Evolutionary conservation across 2,797 vertebrate genomes (phyloP), one percentile per base, ranked within the genome.

Genomic region (Todus mexicanus): DNA sequence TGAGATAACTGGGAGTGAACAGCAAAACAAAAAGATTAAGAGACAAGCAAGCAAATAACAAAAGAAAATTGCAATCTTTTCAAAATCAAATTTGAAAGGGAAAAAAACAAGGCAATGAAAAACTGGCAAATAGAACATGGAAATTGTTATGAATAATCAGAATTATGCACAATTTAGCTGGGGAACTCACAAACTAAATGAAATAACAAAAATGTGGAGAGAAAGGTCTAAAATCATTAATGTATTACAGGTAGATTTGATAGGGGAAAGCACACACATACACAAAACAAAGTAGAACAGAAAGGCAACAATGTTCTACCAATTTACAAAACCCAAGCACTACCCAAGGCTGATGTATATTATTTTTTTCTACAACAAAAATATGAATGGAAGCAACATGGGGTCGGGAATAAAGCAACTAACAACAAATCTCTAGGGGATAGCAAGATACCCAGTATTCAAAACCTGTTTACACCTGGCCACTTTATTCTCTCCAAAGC

Each of bases 21-120:
- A 85, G 82, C 84, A 91, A 91, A 96, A 94, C 90, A 92, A 84
- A 84, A 84, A 84, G 86, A 92, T 60, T 38, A 74, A 69, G 64
- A 93, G 86, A 85, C 84, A 90, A 93, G 89, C 78, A 88, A 84
- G 81, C 65, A 91, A 94, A 81, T 38, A 85, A 88, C 85, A 94
- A 83, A 89, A 53, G 81, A 82, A 76, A 89, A 92, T 17, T 87
- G 61, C 53, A 79, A 59, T 74, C 82, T 91, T 63, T 86, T 89
- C 66, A 69, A 87, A 77, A 72, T 69, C 70, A 40, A 26, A 54
- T 74, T 17, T 85, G 82, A 89, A 92, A 83, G 70, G 37, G 23
- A 50, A 78, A 63, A 84, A 42, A 63, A 45, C 70, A 68, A 77
- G 45, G 69, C 54, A 74, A 54, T 6, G 76, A 81, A 88, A 89